Base-by-base conservation (phyloP, 2,888 invertebrate species). In the Thera britannica region DNA sequence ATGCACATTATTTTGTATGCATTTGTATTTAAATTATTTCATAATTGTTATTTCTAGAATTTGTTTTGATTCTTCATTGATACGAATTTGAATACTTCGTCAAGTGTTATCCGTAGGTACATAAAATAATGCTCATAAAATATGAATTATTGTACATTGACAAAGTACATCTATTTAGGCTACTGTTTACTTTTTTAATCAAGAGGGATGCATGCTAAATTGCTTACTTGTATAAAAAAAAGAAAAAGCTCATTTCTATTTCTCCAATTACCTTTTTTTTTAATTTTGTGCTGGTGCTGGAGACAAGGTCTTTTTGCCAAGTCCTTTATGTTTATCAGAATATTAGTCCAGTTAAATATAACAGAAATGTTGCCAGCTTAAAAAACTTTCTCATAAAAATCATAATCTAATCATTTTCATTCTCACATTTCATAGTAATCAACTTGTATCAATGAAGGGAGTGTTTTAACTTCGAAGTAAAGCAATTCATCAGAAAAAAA, bases 1-100 rank as follows among this genome's bases (percentile, higher is more conserved):
- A 78, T 75, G 83, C 87, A 86, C 86, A 87, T 88, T 90, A 88
- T 85, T 74, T 83, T 23, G 23, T 87, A 90, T 89, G 84, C 89
- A 87, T 87, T 71, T 86, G 63, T 77, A 74, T 75, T 86, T 89
- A 90, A 87, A 85, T 89, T 88, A 86, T 85, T 84, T 73, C 74
- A 2, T 78, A 76, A 34, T 60, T 70, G 4, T 67, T 80, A 77
- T 78, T 67, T 77, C 1, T 79, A 78, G 23, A 72, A 66, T 68
- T 76, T 75, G 44, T 7, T 58, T 34, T 57, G 55, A 54, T 35
- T 57, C 59, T 68, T 63, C 7, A 58, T 55, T 62, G 63, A 62
- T 70, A 62, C 51, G 65, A 35, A 6, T 52, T 34, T 8, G 7
- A 23, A 52, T 8, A 52, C 34, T 52, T 8, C 41, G 4, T 4